These are phyloP conservation scores for Eurytoma californica DNA, from an alignment of 2,888 invertebrate genomes.

Conservation along the genomic window DNA sequence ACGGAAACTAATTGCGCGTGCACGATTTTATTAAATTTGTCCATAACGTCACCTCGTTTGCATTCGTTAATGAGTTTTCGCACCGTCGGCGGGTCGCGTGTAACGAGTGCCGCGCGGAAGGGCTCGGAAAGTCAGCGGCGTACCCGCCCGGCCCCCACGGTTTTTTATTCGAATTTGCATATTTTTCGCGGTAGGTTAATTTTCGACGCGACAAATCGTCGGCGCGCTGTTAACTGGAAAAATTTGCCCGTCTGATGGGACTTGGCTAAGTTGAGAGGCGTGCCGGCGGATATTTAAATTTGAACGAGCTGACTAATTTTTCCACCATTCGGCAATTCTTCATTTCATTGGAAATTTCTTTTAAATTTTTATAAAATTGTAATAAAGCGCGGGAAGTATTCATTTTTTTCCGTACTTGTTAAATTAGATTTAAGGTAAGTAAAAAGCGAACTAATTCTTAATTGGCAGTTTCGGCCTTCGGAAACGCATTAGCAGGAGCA, in stretches of 20 bases:
- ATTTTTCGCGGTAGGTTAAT: conserved; percentile 69
- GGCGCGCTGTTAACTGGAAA: conserved; percentile 22
- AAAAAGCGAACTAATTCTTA: background rate
- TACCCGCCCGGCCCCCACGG: conserved; percentile 55
- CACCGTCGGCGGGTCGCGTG: conserved; percentile 57
- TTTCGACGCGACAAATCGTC: conserved; percentile 58
- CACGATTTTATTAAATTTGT: conserved; percentile 74
- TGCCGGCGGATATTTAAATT: conserved; percentile 49
- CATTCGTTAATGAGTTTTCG: conserved; percentile 74
- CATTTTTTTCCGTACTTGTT: background rate
- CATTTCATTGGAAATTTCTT: conserved; percentile 12
- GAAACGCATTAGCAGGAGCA: background rate
- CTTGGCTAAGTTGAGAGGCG: conserved; percentile 44
- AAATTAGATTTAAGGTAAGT: background rate
- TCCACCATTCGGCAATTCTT: conserved; percentile 23
- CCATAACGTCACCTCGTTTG: conserved; percentile 73
- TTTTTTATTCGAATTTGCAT: conserved; percentile 70
- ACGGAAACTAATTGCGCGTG: conserved; percentile 72
- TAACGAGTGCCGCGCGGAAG: conserved; percentile 5
- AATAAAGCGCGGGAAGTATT: too few species aligned
- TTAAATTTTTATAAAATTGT: background rate
- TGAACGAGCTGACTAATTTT: conserved; percentile 39
- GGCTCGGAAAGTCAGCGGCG: background rate
- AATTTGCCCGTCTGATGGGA: conserved; percentile 43
- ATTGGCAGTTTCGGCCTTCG: background rate